These are phyloP conservation scores for Chrysopilus asiliformis DNA, from an alignment of 2,888 invertebrate species.

Conservation along the genomic window DNA sequence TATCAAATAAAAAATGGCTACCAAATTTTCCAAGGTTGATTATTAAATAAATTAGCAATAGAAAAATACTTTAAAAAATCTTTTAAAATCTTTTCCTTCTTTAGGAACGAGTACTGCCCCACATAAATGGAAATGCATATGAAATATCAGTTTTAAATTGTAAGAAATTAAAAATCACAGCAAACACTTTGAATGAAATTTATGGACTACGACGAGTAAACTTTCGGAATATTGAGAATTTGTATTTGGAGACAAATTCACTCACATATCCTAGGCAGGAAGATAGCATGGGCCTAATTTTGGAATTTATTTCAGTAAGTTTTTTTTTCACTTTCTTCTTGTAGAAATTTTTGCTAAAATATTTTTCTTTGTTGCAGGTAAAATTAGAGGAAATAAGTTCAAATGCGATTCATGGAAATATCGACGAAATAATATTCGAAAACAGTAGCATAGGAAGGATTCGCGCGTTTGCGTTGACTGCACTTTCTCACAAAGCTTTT, in stretches of 20 bases:
- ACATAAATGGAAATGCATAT: constrained; percentile 30
- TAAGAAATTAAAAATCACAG: constrained; percentile 43
- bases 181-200: constrained; percentile 46
- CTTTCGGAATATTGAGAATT: constrained; percentile 46
- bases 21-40: too few species aligned
- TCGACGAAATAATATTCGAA: constrained; percentile 52
- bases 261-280: constrained; percentile 44
- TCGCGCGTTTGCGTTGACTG: constrained; percentile 61
- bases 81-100: too few species aligned
- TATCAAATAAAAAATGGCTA: too few species aligned
- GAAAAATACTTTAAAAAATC: too few species aligned
- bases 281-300: constrained; percentile 28
- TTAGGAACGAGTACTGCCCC: constrained; percentile 48
- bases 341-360: too few species aligned
- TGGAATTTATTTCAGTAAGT: constrained; percentile 32
- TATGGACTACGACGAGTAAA: constrained; percentile 48
- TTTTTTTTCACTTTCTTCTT: too few species aligned
- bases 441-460: constrained; percentile 47
- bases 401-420: constrained; percentile 55
- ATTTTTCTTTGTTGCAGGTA: too few species aligned
- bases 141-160: constrained; percentile 55
- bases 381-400: constrained; percentile 43
- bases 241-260: constrained; percentile 47
- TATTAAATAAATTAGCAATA: too few species aligned
- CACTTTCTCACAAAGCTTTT: constrained; percentile 47